Percentiles rank a stretch among this genome's conserved stretches.
Evolutionary conservation across 2,797 vertebrate species (phyloP).

Genomic region (Numenius phaeopus): DNA sequence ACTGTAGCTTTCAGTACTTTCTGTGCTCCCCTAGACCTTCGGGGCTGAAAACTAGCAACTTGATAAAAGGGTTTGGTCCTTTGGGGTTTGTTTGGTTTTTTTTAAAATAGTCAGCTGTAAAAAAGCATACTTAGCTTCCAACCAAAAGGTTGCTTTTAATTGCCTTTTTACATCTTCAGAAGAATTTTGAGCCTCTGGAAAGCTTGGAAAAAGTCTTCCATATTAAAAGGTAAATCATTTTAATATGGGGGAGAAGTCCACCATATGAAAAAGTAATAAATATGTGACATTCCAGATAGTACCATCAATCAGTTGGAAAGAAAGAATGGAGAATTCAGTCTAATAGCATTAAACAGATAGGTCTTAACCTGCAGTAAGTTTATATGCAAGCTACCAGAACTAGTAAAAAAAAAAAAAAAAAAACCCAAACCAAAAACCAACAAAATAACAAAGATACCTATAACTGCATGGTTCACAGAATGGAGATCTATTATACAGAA

Average conservation of each 20-base stretch:
- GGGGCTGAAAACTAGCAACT: background rate
- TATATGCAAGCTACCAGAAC: background rate
- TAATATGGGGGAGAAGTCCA: background rate
- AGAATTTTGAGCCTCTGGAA: background rate
- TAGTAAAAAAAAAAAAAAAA: background rate
- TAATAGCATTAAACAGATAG: background rate
- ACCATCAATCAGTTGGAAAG: background rate
- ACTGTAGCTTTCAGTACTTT: background rate
- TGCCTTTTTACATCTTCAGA: background rate
- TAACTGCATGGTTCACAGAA: background rate
- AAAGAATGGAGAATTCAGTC: background rate
- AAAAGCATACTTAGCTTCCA: background rate
- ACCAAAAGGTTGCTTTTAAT: background rate
- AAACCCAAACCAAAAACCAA: background rate
- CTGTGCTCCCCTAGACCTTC: background rate
- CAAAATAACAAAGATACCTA: background rate
- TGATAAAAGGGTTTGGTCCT: background rate
- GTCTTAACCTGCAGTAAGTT: background rate
- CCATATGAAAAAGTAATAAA: background rate
- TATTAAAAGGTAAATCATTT: background rate
- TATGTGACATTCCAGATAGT: background rate
- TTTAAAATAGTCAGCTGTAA: background rate
- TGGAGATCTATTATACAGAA: background rate
- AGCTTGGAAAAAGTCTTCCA: background rate
- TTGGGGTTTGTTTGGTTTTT: background rate